Evolutionary conservation across 1,140 invertebrate species (phyloP), one percentile per base, ranked within the genome.

Genomic region (Drosophila erecta): DNA sequence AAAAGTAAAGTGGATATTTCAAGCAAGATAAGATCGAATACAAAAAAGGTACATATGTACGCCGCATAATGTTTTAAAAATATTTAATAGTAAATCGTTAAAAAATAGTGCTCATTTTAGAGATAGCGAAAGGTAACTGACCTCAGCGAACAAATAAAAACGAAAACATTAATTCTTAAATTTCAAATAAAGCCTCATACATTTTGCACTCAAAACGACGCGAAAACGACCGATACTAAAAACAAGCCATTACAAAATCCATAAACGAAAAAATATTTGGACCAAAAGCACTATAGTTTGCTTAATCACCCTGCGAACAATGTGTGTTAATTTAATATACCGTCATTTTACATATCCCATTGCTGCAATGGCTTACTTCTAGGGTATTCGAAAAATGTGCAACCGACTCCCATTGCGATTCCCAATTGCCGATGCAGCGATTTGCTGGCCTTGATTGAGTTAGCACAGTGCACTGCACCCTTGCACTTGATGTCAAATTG

Each of bases 401-500:
- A 11, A 12, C 1, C 30, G 5, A 17, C 8, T 30, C 1, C 10
- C 35, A 37, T 14, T 11, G 35, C 10, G 7, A 30, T 30, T 50
- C 3, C 3, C n/a, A 33, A 5, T 30, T 15, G 49, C 49, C 37
- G 30, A 38, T 56, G 15, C 51, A 30, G 51, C 35, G 7, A 41
- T 41, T 41, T 14, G 35, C 17, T 61, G 59, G 53, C 59, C 59
- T 61, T 61, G 59, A 61, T 61, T 58, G 51, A 40, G 17, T 58
- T 27, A 33, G 57, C 54, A 14, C 55, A 60, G 60, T 64, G 55
- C 60, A 64, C 24, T 54, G 66, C 66, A 47, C 40, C 61, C 46
- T 67, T 66, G 62, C 59, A 51, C 46, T 41, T 44, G 47, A 64
- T 43, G 47, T 46, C 38, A 47, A 15, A 41, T 65, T 53, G 66